Base-by-base conservation (phyloP, 2,113 vertebrate species). In the Oreochromis spilurus region DNA sequence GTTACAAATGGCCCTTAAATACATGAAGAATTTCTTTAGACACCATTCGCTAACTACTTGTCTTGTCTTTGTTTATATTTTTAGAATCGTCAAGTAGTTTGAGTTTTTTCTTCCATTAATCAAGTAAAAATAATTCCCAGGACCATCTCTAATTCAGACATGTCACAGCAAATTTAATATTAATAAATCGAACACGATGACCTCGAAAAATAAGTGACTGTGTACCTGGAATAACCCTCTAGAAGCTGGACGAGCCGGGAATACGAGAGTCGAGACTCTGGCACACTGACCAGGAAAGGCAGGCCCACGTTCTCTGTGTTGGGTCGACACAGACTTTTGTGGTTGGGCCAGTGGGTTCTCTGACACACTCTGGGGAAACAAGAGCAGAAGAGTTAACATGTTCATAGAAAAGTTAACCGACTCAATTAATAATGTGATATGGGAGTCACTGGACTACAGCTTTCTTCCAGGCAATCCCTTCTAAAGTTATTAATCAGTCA, bases 231-330 rank as follows among this genome's bases (percentile, higher is more conserved):
- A 0, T 97, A 99, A 52, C 98, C 98, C 87, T 99, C 97, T 48
- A 99, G 95, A 4, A 99, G 96, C 95, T 99, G 98, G 52, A 97
- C 95, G 24, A 99, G 97, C 45, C 98, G 97, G 31, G 96, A 50
- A 0, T 98, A 98, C 26, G 97, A 99, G 90, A 99, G 97, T 17
- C 98, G 97, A 24, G 98, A 99, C 92, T 98, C 97, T 0, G 98
- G 98, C 21, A 99, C 97, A 0, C 98, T 99, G 95, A 99, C 96
- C 91, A 99, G 93, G 96, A 99, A 99, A 1, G 99, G 99, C 90
- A 97, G 97, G 36, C 99, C 99, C 4, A 99, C 98, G 36, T 97
- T 98, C 94, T 99, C 99, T 1, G 85, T 89, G 90, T 95, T 95
- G 0, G 98, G 97, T 48, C 97, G 97, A 92, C 99, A 99, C 26